Evolutionary conservation across 2,888 invertebrate genomes (phyloP), one percentile per base, ranked within the genome.

Genomic region (Lissocephala sabroskyi): DNA sequence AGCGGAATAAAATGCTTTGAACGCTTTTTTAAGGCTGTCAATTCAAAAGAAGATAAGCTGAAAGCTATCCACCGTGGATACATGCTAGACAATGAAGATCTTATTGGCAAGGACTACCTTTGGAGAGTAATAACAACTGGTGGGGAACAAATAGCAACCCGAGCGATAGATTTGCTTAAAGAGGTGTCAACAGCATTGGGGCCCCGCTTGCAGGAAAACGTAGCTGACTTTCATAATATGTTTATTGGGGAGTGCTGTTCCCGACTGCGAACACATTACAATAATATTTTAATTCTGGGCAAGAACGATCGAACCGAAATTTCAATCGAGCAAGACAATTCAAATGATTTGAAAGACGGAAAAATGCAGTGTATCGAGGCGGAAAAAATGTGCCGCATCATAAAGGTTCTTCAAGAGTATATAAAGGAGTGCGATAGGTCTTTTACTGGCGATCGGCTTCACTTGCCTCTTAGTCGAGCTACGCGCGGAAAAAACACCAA

Each of bases 171-270:
- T 85, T 86, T 98, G 62, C 86, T 98, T 52, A 93, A 95, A 76
- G 97, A 97, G 86, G 95, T 96, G 53, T 95, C 94, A 81, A 97
- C 97, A 40, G 96, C 96, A 85, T 89, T 97, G 59, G 96, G 97
- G 10, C 95, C 96, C 32, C 88, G 92, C 65, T 86, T 98, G 59
- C 89, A 93, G 78, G 90, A 92, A 50, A 89, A 90, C 45, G 88
- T 91, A 56, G 87, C 93, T 49, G 91, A 90, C 52, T 96, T 97
- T 84, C 97, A 97, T 85, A 94, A 95, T 83, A 92, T 92, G 73
- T 96, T 95, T 84, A 93, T 97, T 65, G 92, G 92, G 56, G 94
- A 95, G 75, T 97, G 97, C 86, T 92, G 95, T 85, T 95, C 96
- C 83, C 89, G 96, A 61, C 87, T 97, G 59, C 92, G 93, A 80